Evolutionary conservation across 2,113 vertebrate species (phyloP).

Genomic region (Rana temporaria): DNA sequence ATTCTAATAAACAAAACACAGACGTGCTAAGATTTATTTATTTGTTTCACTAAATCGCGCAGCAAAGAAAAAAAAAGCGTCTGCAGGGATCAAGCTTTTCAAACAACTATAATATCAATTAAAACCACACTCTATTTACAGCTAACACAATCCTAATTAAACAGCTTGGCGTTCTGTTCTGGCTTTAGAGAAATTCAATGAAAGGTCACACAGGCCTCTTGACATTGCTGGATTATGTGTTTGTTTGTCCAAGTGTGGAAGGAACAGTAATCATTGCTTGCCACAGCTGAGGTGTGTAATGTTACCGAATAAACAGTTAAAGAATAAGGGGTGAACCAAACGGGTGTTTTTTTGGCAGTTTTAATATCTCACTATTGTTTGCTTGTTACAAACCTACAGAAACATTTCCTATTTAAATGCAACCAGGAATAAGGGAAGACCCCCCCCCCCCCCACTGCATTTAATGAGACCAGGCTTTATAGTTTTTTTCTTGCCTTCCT

Average conservation of each 20-base stretch:
- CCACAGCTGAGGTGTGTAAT: not conserved
- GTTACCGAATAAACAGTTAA: too few relatives aligned
- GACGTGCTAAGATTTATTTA: constrained; percentile 30
- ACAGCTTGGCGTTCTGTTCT: constrained; percentile 25
- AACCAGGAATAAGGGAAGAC: too few relatives aligned
- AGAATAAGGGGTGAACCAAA: too few relatives aligned
- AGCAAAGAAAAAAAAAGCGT: constrained; percentile 19
- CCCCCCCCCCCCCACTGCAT: too few relatives aligned
- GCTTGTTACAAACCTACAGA: too few relatives aligned
- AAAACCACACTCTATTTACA: constrained; percentile 53
- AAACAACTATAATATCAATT: constrained; percentile 50
- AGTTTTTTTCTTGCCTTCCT: too few relatives aligned
- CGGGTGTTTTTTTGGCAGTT: too few relatives aligned
- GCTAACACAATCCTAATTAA: constrained; percentile 41
- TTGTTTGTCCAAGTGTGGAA: constrained; percentile 12
- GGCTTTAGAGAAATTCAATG: constrained; percentile 16
- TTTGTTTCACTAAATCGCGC: constrained; percentile 45
- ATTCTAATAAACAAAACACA: constrained; percentile 15
- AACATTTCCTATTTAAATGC: too few relatives aligned
- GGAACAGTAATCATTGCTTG: not conserved
- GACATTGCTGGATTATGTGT: constrained; percentile 25
- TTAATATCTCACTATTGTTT: too few relatives aligned
- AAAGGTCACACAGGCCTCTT: constrained; percentile 32
- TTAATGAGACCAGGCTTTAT: too few relatives aligned
- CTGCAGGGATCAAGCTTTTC: constrained; percentile 42